Base-by-base conservation (phyloP, 2,888 invertebrate genomes). In the Agrenia bidenticulata region DNA sequence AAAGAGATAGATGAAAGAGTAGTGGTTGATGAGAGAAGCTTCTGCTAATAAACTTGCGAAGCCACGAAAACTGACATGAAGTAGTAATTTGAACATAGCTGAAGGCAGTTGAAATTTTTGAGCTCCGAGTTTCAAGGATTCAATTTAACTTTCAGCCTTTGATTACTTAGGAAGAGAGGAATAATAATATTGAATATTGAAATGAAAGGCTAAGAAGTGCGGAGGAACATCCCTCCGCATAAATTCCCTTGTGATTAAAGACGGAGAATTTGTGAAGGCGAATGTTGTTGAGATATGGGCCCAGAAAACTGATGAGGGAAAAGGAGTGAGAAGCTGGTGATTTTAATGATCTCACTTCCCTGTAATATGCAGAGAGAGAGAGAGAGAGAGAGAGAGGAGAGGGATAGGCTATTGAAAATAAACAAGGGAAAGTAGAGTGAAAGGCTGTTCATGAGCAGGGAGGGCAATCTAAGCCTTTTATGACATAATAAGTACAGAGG, bases 221-320 rank as follows among this genome's bases (percentile, higher is more conserved):
- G 45, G 21, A 45, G 45, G 15, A 15, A 23, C 51, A 21, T 17
- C 51, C 19, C 51, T 17, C 23, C 51, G 51, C 51, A 51, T 51
- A 51, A 51, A 51, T 51, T 49, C 49, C 49, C 7, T 49, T 26
- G 13, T 51, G 19, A 51, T 51, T 45, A 45, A 45, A 45, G 45
- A 45, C 45, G n/a, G 15, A 15, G 45, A 45, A 45, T 45, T 45
- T 15, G 4, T 45, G 45, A 45, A 17, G 45, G 19, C n/a, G 45
- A 45, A 15, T 45, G 45, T 17, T 15, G 45, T 45, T 45, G 45
- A 45, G 45, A 45, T 45, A 19, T 45, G 45, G 15, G 9, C 15
- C 19, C 19, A 19, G 32, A 11, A 32, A 32, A 7, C 11, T 11
- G 32, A 11, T 4, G 32, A 32, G 32, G 32, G 32, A 32, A 32